Base-by-base conservation (phyloP, 2,888 invertebrate genomes). In the Acleris cristana region DNA sequence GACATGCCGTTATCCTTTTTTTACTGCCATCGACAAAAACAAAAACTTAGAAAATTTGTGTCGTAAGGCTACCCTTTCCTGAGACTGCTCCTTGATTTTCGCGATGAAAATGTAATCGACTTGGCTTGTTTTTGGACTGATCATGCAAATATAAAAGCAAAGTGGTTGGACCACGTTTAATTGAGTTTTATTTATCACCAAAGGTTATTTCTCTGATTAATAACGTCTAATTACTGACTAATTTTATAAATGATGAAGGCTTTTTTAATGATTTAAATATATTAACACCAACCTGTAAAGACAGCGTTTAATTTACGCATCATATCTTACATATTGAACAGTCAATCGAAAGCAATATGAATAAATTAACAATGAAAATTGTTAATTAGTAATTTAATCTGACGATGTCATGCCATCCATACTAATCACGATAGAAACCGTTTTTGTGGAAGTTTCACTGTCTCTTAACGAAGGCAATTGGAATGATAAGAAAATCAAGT, bases 131-230 rank as follows among this genome's bases (percentile, higher is more conserved):
- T 48, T 57, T 30, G 66, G 66, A 62, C 61, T 66, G 61, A 57
- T 56, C 16, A 66, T 62, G 66, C 61, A 63, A 62, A 34, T 67
- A 67, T 67, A 58, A 34, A 63, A 49, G 63, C 67, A 67, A 67
- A 67, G 67, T 67, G 67, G 67, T 67, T 67, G 63, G 63, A 58
- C 63, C 67, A 67, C 67, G 52, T 45, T 58, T 19, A 23, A 48
- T 49, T 52, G 34, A 21, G 34, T 56, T 54, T 67, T 54, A 40
- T 53, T 66, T 58, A 23, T 56, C 34, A 21, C 53, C 34, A 34
- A 34, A 34, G 34, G 34, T 14, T 14, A 12, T 4, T 40, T 40
- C 40, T 40, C 4, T 40, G 40, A 40, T 40, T 40, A 40, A 14
- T 40, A 40, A 40, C 40, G 6, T 40, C 40, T 14, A 40, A 40